Base-by-base conservation (phyloP, 2,888 invertebrate species). In the Ornithoptera priamus region DNA sequence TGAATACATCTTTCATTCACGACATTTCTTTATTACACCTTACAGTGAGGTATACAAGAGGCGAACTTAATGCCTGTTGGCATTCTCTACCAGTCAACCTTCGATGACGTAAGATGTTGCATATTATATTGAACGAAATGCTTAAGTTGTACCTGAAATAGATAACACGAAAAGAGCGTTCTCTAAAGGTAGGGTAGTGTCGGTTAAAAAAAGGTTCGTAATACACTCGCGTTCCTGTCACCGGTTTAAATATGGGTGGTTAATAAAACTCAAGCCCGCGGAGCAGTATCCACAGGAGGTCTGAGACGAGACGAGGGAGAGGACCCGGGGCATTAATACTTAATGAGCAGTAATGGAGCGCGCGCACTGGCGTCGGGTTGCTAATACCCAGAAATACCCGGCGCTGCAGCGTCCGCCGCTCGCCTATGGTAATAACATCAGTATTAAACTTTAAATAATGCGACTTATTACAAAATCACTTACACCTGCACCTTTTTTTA, bases 271-370 rank as follows among this genome's bases (percentile, higher is more conserved):
- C 36, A 63, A 57, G 57, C 60, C 58, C 62, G 59, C 57, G 57
- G 65, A 60, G 60, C 30, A 64, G 63, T 57, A 70, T 46, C 72
- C 66, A 68, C 70, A 58, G 68, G 70, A 66, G 63, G 69, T 69
- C 65, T 63, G 60, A 70, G 65, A 46, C 57, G 71, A 69, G 68
- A 64, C 68, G 62, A 57, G 72, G 56, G 65, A 63, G 62, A 58
- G 69, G 70, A 73, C 74, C 67, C 73, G 75, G 70, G 62, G 77
- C 80, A 81, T 88, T 81, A 86, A 88, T 87, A 86, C 76, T 71
- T 86, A 85, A 87, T 87, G 86, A 80, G 74, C 81, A 75, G 83
- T 87, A 87, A 88, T 87, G 87, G 88, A 85, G 80, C 80, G 78
- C 77, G 75, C 76, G 74, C 71, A 72, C 67, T 70, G 70, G 67